These are phyloP conservation scores for Oreochromis tanganicae DNA, from an alignment of 2,113 vertebrate genomes.

Conservation along the genomic window DNA sequence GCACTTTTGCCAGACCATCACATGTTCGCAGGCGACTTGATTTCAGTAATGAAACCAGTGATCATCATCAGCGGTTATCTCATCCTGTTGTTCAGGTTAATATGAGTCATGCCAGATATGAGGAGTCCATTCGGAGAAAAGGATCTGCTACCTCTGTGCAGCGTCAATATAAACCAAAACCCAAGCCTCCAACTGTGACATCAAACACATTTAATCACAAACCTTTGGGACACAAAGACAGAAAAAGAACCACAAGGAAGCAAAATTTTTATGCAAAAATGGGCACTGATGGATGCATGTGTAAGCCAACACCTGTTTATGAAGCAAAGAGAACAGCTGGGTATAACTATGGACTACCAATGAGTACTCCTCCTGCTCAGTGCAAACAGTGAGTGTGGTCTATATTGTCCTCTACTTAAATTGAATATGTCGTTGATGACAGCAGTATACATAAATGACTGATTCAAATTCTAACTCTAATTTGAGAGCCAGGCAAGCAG, in stretches of 20 bases:
- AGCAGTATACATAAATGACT: neutral
- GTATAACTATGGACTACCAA: slow-evolving; percentile 86
- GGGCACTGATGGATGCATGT: neutral
- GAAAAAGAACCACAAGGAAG: neutral
- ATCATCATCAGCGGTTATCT: neutral
- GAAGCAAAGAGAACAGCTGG: slow-evolving; percentile 73
- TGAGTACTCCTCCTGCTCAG: slow-evolving; percentile 53
- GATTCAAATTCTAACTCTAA: neutral
- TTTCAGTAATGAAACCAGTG: slow-evolving; percentile 60
- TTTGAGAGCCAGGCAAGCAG: slow-evolving; percentile 47
- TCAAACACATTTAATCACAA: neutral
- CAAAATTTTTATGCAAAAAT: neutral
- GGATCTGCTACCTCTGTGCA: neutral
- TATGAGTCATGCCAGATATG: neutral
- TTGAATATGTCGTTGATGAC: neutral
- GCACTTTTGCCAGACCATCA: slow-evolving; percentile 29
- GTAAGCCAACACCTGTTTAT: slow-evolving; percentile 54
- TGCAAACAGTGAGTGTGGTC: slow-evolving; percentile 42
- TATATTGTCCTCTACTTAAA: neutral
- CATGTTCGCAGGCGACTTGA: slow-evolving; percentile 72
- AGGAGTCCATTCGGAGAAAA: neutral
- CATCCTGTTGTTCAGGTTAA: neutral
- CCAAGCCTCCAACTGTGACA: neutral
- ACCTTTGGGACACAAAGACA: neutral
- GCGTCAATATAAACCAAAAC: neutral